phyloP scores from a whole-genome alignment of 1,140 invertebrate genomes.

The Bombyx mori region ASM3026992v2 NC_085127.1:2502501-2503000 shows the following conservation, averaged over 20 bases:
- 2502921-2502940: no score
- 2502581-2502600: slow-evolving; percentile 23
- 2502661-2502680: background rate
- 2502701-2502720: background rate
- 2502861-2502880: background rate
- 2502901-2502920: no score
- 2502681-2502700: background rate
- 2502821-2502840: slow-evolving; percentile 42
- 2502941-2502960: no score
- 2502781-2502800: slow-evolving; percentile 52
- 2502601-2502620: slow-evolving; percentile 14
- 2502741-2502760: slow-evolving; percentile 43
- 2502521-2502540: slow-evolving; percentile 92
- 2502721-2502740: slow-evolving; percentile 19
- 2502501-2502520: slow-evolving; percentile 96
- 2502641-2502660: background rate
- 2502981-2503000: no score
- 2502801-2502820: slow-evolving; percentile 19
- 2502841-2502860: slow-evolving; percentile 22
- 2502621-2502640: background rate
- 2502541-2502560: slow-evolving; percentile 90
- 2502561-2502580: slow-evolving; percentile 30
- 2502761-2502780: slow-evolving; percentile 44
- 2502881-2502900: no score
- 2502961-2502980: no score